Conservation (phyloP, 37 sponge, comb jelly and placozoan genomes). For the Ianthella basta region DNA sequence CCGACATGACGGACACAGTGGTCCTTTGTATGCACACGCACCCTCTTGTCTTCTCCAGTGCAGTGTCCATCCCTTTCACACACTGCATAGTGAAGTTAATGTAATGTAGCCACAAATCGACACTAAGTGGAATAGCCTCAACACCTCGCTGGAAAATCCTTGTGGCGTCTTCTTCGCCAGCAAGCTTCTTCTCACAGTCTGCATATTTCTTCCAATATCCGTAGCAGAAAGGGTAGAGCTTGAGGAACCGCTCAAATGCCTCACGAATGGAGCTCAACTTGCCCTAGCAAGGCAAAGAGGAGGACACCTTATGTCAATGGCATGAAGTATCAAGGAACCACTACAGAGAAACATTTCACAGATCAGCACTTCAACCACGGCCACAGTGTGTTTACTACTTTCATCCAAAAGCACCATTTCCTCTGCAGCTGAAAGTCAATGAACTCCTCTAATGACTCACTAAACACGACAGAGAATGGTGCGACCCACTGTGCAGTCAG, state of each 20-base stretch:
- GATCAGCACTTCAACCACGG: too few relatives aligned
- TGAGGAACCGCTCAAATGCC: constrained; percentile 75
- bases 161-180: constrained; percentile 40
- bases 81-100: constrained; percentile 50
- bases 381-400: too few relatives aligned
- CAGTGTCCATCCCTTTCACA: not conserved
- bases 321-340: not conserved
- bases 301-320: not conserved
- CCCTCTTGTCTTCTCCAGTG: too few relatives aligned
- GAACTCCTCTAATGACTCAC: too few relatives aligned
- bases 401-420: not conserved
- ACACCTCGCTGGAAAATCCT: constrained; percentile 81
- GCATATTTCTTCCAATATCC: constrained; percentile 97
- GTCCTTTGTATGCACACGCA: too few relatives aligned
- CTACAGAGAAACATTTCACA: too few relatives aligned
- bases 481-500: too few relatives aligned
- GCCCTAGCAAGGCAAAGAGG: constrained; percentile 44
- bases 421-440: not conserved
- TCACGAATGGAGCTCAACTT: constrained; percentile 51
- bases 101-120: constrained; percentile 92
- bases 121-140: constrained; percentile 82
- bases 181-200: constrained; percentile 61
- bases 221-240: constrained; percentile 87
- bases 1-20: too few relatives aligned
- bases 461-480: too few relatives aligned